These are phyloP conservation scores for Aphyosemion australe DNA, from an alignment of 2,113 vertebrate genomes.

Conservation along the genomic window DNA sequence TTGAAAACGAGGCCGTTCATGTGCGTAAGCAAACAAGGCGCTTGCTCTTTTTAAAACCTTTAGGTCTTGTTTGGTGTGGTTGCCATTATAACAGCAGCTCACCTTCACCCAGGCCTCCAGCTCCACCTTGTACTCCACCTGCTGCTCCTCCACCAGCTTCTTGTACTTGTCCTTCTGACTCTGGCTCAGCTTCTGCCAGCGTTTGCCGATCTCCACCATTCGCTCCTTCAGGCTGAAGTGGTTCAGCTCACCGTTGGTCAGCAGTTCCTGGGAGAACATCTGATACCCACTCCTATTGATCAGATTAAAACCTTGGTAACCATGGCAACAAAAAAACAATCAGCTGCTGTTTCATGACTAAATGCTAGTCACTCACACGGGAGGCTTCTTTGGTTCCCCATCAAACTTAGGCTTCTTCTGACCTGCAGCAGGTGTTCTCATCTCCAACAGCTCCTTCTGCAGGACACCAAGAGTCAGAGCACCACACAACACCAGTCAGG, in stretches of 20 bases:
- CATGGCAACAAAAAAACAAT: too few species aligned
- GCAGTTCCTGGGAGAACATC: constrained; percentile 86
- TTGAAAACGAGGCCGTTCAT: too few species aligned
- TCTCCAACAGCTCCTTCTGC: constrained; percentile 81
- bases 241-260: constrained; percentile 83
- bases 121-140: constrained; percentile 80
- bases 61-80: too few species aligned
- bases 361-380: constrained; percentile 60
- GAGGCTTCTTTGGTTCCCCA: constrained; percentile 84
- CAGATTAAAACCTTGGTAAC: too few species aligned
- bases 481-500: background rate
- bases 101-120: constrained; percentile 84
- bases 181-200: constrained; percentile 83
- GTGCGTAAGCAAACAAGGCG: too few species aligned
- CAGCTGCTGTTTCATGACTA: too few species aligned
- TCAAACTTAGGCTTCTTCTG: constrained; percentile 83
- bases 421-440: constrained; percentile 49
- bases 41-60: too few species aligned
- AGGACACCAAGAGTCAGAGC: constrained; percentile 31
- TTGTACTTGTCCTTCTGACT: constrained; percentile 83
- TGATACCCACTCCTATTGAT: constrained; percentile 82
- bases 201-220: constrained; percentile 85
- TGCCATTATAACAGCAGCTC: background rate
- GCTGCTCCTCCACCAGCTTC: constrained; percentile 82
- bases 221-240: constrained; percentile 85